Conservation (phyloP, 2,797 vertebrate species). For the Cephalopachus bancanus region DNA sequence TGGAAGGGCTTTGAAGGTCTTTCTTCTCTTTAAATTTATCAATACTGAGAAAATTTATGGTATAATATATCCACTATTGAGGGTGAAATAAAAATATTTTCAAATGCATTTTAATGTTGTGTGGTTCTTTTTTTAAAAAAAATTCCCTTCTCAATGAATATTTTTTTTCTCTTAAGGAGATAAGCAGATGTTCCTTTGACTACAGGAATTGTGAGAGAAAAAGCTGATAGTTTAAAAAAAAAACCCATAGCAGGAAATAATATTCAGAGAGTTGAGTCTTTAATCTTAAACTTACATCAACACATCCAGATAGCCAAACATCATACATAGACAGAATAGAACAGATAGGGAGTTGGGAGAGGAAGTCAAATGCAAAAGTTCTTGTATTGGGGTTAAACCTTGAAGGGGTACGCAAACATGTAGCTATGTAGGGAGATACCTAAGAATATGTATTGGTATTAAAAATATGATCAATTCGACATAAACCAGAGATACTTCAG, state of each 20-base stretch:
- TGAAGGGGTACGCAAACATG: background rate
- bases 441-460: background rate
- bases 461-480: background rate
- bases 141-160: background rate
- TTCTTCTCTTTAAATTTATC: background rate
- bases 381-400: background rate
- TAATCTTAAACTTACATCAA: background rate
- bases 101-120: background rate
- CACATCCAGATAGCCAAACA: background rate
- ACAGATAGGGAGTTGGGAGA: background rate
- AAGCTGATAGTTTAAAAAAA: background rate
- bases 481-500: background rate
- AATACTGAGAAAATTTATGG: background rate
- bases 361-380: background rate
- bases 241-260: background rate
- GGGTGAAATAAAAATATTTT: background rate
- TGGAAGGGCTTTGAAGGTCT: background rate
- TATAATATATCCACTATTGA: background rate
- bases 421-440: background rate
- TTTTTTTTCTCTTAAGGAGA: background rate
- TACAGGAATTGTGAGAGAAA: background rate
- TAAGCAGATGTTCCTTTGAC: background rate
- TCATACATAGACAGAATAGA: background rate
- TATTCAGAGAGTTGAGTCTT: conserved; percentile 2
- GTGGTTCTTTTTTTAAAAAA: conserved; percentile 1